phyloP scores from a whole-genome alignment of 1,140 invertebrate genomes.

The Bombus turneri region DNA sequence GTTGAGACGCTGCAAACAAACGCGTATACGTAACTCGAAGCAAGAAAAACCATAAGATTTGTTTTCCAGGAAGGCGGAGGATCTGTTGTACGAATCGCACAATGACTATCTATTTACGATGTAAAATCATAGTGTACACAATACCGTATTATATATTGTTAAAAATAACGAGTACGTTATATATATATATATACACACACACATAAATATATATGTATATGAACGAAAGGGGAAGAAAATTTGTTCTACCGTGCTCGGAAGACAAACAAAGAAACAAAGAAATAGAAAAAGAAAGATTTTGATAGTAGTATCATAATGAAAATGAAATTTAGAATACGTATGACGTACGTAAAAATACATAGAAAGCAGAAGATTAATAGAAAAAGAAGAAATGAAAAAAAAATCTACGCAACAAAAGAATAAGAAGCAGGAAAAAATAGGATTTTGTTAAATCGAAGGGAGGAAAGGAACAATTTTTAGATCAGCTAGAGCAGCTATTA shows the following conservation, averaged over 20 bases:
- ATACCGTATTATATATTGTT: slow-evolving; percentile 68
- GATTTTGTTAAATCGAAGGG: slow-evolving; percentile 46
- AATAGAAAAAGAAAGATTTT: slow-evolving; percentile 61
- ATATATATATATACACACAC: slow-evolving; percentile 56
- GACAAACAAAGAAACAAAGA: slow-evolving; percentile 16
- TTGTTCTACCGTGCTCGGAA: slow-evolving; percentile 60
- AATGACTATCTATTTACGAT: slow-evolving; percentile 61
- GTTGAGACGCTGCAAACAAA: slow-evolving; percentile 8
- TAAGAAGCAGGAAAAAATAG: slow-evolving; percentile 5
- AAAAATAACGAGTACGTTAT: slow-evolving; percentile 68
- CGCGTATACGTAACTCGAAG: slow-evolving; percentile 54
- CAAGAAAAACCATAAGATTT: neutral
- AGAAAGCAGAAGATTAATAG: slow-evolving; percentile 21
- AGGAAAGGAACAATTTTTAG: slow-evolving; percentile 56
- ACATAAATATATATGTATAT: slow-evolving; percentile 56
- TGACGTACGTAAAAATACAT: slow-evolving; percentile 58
- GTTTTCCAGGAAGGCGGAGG: slow-evolving; percentile 30
- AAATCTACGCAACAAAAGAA: slow-evolving; percentile 10
- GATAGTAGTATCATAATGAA: slow-evolving; percentile 64
- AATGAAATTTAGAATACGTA: slow-evolving; percentile 59
- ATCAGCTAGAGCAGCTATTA: slow-evolving; percentile 67
- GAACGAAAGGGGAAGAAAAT: slow-evolving; percentile 56
- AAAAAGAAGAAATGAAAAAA: slow-evolving; percentile 54
- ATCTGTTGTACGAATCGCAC: slow-evolving; percentile 55
- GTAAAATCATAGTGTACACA: slow-evolving; percentile 71